Base-by-base conservation (phyloP, 2,797 vertebrate species). In the Peromyscus aztecus region DNA sequence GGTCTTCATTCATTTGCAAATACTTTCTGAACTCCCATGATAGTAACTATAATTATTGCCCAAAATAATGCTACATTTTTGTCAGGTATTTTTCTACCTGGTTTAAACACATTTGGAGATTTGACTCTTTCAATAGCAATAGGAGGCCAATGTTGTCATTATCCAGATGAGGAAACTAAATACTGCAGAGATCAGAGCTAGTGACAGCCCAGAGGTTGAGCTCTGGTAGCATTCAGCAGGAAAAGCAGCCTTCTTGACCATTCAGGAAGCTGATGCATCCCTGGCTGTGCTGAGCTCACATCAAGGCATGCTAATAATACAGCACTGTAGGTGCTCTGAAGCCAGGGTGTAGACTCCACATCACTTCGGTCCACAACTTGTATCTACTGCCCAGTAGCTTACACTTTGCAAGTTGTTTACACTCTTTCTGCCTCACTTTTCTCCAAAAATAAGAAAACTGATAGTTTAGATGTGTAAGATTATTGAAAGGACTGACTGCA, bases 1-100 rank as follows among this genome's bases (percentile, higher is more conserved):
- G 43, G 88, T 61, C 27, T 78, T 90, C 63, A 77, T 90, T 82
- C 85, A 93, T 86, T 94, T 75, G 57, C 29, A 92, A 43, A 49
- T 16, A 17, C 6, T 23, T 75, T n/a, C 31, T 89, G 49, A 94
- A 85, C 12, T 31, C 93, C 31, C 65, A 5, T 3, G 57, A 52
- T 29, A 43, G 19, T 85, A 85, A 52, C 23, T 88, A 59, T 63
- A 90, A 90, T 85, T 67, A 57, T 37, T 52, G 2, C 43, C 34
- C 24, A 55, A 94, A 43, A 29, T 80, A 76, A 95, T 4, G 2
- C 37, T 75, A 43, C 29, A 37, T 31, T 94, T 96, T 92, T 27
- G 4, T 11, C 29, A 81, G 11, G 10, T 71, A 5, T 21, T 94
- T 2, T 85, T 93, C 27, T 80, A 57, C 82, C 52, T 73, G 4